phyloP scores from a whole-genome alignment of 2,113 vertebrate species.

The Festucalex cinctus region DNA sequence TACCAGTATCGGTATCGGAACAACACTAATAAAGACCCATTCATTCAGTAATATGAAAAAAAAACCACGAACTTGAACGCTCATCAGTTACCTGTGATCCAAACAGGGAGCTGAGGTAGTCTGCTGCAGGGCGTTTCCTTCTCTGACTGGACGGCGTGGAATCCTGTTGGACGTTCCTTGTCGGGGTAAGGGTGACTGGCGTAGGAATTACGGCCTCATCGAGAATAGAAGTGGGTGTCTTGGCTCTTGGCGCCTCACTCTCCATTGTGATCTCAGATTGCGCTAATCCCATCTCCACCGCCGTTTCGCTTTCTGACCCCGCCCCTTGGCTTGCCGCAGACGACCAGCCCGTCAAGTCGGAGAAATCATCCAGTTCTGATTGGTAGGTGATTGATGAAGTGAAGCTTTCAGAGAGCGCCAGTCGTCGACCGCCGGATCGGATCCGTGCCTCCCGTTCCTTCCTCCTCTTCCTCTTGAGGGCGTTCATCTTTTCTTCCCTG shows the following conservation, averaged over 20 bases:
- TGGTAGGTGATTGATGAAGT: slow-evolving; percentile 73
- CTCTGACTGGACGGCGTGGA: neutral
- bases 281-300: accelerated
- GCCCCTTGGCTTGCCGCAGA: slow-evolving; percentile 26
- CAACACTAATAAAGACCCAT: no score
- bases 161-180: neutral
- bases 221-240: accelerated
- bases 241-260: accelerated
- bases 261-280: neutral
- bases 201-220: neutral
- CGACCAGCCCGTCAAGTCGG: neutral
- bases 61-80: neutral
- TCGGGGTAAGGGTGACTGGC: accelerated
- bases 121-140: neutral
- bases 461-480: slow-evolving; percentile 66
- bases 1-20: no score
- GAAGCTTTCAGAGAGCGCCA: slow-evolving; percentile 74
- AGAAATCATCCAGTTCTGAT: slow-evolving; percentile 45
- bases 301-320: slow-evolving; percentile 29
- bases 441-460: slow-evolving; percentile 55
- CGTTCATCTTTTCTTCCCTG: slow-evolving; percentile 28
- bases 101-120: slow-evolving; percentile 23
- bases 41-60: neutral
- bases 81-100: slow-evolving; percentile 26
- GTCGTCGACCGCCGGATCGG: neutral